Evolutionary conservation across 1,140 invertebrate species (phyloP).

Genomic region (Brachionus calyciflorus): DNA sequence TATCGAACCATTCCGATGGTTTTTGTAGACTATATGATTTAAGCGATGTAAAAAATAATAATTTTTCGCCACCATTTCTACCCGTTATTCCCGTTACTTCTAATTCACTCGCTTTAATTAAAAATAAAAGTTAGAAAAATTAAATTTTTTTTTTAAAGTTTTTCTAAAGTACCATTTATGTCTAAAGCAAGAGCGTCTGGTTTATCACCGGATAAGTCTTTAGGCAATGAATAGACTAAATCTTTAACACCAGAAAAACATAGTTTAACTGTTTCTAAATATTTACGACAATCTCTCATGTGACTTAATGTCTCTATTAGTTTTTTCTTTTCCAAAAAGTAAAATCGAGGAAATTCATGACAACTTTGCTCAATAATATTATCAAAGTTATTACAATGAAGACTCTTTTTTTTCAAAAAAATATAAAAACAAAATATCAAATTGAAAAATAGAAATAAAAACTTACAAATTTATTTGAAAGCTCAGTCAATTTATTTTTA

Average conservation of each 20-base stretch:
- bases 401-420: background rate
- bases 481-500: background rate
- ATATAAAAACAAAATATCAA: background rate
- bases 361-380: conserved; percentile 34
- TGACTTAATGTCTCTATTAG: conserved; percentile 55
- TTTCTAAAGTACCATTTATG: conserved; percentile 57
- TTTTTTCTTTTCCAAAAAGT: conserved; percentile 57
- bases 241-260: conserved; percentile 57
- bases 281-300: conserved; percentile 55
- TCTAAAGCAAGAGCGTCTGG: conserved; percentile 52
- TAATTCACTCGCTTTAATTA: conserved; percentile 55
- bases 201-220: conserved; percentile 51
- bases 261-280: conserved; percentile 54
- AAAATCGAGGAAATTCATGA: conserved; percentile 55
- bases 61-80: conserved; percentile 51
- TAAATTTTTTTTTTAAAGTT: too few species aligned
- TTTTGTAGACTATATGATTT: conserved; percentile 50
- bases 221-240: conserved; percentile 54
- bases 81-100: conserved; percentile 54
- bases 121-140: background rate
- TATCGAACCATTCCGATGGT: conserved; percentile 55
- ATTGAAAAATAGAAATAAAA: background rate
- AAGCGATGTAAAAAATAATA: conserved; percentile 52
- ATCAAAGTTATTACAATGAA: conserved; percentile 20
- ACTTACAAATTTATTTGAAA: conserved; percentile 20